phyloP scores from a whole-genome alignment of 1,140 invertebrate genomes.

The Heliconius nattereri region DNA sequence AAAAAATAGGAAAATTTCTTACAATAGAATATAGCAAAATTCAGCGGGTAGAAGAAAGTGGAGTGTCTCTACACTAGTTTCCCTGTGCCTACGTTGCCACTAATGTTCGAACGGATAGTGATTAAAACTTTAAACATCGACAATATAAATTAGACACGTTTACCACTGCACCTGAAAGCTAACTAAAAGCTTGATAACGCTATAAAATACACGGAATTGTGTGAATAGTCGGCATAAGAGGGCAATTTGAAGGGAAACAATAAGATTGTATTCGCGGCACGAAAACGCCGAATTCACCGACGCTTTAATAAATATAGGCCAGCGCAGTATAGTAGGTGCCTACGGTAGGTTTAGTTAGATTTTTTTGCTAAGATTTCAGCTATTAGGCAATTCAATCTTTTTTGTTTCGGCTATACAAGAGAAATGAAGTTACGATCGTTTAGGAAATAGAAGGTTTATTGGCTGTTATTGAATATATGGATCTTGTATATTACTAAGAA shows the following conservation, averaged over 20 bases:
- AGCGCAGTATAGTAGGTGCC: slow-evolving; percentile 20
- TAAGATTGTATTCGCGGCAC: slow-evolving; percentile 47
- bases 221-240: slow-evolving; percentile 25
- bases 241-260: slow-evolving; percentile 44
- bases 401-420: background rate
- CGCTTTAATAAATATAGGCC: slow-evolving; percentile 48
- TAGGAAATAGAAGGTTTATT: background rate
- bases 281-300: slow-evolving; percentile 40
- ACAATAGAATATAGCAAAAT: too few species aligned
- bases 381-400: background rate
- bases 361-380: background rate
- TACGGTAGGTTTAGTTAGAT: background rate
- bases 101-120: too few species aligned
- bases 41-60: too few species aligned
- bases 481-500: too few species aligned
- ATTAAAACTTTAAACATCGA: too few species aligned
- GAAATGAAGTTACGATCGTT: background rate
- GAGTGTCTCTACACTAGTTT: too few species aligned
- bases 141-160: background rate
- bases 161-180: background rate
- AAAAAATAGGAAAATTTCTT: too few species aligned
- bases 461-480: too few species aligned
- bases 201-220: background rate
- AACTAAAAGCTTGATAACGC: background rate
- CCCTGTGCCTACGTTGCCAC: too few species aligned